Conservation (phyloP, 2,113 vertebrate genomes). For the Candoia aspera region DNA sequence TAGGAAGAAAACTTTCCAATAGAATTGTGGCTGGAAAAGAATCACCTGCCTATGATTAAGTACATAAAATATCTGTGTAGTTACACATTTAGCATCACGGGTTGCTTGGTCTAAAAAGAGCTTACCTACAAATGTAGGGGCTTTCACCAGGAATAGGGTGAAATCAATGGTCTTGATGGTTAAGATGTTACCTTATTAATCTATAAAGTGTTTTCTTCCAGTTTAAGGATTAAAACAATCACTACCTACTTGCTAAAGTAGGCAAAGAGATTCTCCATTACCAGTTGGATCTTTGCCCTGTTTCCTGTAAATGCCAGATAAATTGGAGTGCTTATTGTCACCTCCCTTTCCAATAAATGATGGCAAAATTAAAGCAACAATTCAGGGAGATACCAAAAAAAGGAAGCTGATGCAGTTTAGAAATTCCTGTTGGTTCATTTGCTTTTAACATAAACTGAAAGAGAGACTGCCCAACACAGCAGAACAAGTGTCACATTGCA, state of each 20-base stretch:
- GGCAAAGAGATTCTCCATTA: constrained; percentile 24
- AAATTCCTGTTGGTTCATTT: background rate
- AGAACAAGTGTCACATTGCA: background rate
- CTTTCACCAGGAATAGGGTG: background rate
- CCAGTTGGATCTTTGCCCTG: constrained; percentile 29
- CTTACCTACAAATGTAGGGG: background rate
- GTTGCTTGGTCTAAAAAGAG: background rate
- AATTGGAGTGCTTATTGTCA: constrained; percentile 23
- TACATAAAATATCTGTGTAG: background rate
- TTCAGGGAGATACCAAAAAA: background rate
- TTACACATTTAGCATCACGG: background rate
- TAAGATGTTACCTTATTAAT: constrained; percentile 1
- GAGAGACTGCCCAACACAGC: background rate
- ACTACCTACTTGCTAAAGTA: background rate
- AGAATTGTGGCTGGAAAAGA: background rate
- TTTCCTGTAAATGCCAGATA: constrained; percentile 13
- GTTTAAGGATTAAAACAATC: constrained; percentile 24
- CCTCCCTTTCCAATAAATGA: constrained; percentile 36
- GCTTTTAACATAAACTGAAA: constrained; percentile 14
- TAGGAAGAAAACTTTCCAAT: background rate
- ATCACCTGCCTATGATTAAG: background rate
- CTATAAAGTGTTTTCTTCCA: background rate
- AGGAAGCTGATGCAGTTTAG: background rate
- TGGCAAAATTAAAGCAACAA: constrained; percentile 25
- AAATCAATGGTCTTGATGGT: background rate